These are phyloP conservation scores for Scaptomyza montana DNA, from an alignment of 1,140 invertebrate species.

Conservation along the genomic window DNA sequence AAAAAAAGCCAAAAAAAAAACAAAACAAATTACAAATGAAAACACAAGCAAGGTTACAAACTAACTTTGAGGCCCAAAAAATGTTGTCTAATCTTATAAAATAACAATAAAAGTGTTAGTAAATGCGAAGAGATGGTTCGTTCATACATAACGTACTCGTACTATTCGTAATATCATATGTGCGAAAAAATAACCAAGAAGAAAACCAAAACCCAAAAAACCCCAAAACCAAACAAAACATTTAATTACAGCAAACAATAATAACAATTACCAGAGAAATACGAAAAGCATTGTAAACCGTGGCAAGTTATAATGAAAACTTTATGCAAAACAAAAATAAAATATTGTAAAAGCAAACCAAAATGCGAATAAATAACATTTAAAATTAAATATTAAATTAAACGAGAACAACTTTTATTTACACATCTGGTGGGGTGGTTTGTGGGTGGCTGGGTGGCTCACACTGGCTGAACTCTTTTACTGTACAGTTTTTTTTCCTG, in stretches of 20 bases:
- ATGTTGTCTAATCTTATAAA: constrained; percentile 48
- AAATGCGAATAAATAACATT: constrained; percentile 78
- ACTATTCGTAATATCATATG: constrained; percentile 48
- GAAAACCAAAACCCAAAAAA: not conserved
- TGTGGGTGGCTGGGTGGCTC: not conserved
- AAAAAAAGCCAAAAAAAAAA: constrained; percentile 32
- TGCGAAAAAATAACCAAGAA: constrained; percentile 13
- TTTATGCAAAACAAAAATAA: constrained; percentile 64
- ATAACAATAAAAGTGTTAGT: constrained; percentile 23
- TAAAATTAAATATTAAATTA: constrained; percentile 81
- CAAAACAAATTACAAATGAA: constrained; percentile 13
- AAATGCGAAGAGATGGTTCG: constrained; percentile 33
- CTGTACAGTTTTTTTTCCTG: not conserved
- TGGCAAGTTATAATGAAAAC: constrained; percentile 53
- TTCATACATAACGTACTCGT: constrained; percentile 39
- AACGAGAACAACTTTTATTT: constrained; percentile 49
- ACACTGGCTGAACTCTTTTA: not conserved
- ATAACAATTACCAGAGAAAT: constrained; percentile 38
- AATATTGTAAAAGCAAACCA: constrained; percentile 75
- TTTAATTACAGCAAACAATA: constrained; percentile 29
- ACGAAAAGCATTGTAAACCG: constrained; percentile 23
- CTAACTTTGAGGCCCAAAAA: constrained; percentile 45
- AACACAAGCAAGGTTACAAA: constrained; percentile 36
- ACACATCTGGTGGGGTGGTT: not conserved
- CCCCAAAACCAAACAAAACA: constrained; percentile 13